Percentiles rank a stretch among this genome's conserved stretches.
Evolutionary conservation across 2,888 invertebrate species (phyloP).

Genomic region (Himalopsyche tibetana): DNA sequence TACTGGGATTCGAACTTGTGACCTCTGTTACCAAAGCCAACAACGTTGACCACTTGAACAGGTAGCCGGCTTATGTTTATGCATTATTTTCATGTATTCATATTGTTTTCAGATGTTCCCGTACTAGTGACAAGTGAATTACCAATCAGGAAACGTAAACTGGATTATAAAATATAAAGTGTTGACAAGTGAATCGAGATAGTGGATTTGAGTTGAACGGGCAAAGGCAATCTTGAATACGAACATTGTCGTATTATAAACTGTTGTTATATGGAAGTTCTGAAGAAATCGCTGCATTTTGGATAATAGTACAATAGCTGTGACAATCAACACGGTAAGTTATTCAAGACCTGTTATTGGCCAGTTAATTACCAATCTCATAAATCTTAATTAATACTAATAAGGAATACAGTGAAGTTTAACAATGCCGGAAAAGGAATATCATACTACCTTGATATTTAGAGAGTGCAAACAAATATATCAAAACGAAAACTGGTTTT

Average conservation of each 20-base stretch:
- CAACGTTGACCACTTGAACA: too few species aligned
- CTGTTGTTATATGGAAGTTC: slow-evolving; percentile 1
- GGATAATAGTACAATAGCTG: not conserved
- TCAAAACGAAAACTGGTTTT: too few species aligned
- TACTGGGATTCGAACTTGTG: too few species aligned
- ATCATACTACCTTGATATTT: too few species aligned
- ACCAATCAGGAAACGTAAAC: not conserved
- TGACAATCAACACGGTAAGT: not conserved
- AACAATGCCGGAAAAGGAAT: too few species aligned
- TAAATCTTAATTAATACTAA: too few species aligned
- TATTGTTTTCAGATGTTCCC: not conserved
- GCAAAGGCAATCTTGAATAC: not conserved
- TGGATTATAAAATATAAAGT: not conserved
- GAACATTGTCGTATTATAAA: not conserved
- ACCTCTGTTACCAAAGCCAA: too few species aligned
- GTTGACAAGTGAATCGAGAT: not conserved
- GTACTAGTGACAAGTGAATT: not conserved
- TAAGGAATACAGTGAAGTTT: too few species aligned
- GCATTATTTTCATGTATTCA: not conserved
- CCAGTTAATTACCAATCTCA: too few species aligned
- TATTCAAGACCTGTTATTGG: not conserved
- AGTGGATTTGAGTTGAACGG: slow-evolving; percentile 13
- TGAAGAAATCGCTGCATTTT: not conserved
- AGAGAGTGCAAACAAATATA: too few species aligned
- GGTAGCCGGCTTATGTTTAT: too few species aligned